Percentiles rank a stretch among this genome's conserved stretches.
Conservation (phyloP, 2,888 invertebrate species). For the Dendrolimus pini region DNA sequence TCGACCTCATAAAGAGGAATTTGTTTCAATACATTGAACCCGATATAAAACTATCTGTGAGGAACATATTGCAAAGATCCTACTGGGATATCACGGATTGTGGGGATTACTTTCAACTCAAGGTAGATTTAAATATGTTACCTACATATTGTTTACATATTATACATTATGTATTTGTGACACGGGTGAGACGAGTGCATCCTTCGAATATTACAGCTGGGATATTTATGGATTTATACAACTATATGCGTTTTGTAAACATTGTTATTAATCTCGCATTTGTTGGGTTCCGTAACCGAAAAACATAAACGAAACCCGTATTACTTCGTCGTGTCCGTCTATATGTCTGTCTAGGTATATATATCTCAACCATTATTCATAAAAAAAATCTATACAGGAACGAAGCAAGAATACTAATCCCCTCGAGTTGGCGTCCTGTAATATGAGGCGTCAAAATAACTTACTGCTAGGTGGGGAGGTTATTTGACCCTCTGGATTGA, state of each 20-base stretch:
- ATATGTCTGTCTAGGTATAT: too few relatives aligned
- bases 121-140: conserved; percentile 44
- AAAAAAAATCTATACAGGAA: too few relatives aligned
- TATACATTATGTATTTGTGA: conserved; percentile 40
- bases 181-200: conserved; percentile 29
- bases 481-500: too few relatives aligned
- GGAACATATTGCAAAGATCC: conserved; percentile 9
- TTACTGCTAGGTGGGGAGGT: too few relatives aligned
- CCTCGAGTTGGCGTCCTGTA: too few relatives aligned
- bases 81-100: conserved; percentile 27
- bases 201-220: conserved; percentile 20
- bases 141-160: conserved; percentile 30
- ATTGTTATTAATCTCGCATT: not conserved
- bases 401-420: too few relatives aligned
- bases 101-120: conserved; percentile 46
- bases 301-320: too few relatives aligned
- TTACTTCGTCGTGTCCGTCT: too few relatives aligned
- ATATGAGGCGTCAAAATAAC: too few relatives aligned
- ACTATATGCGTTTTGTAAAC: not conserved
- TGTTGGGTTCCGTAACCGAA: not conserved
- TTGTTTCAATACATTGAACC: not conserved
- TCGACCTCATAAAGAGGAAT: not conserved
- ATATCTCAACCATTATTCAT: too few relatives aligned
- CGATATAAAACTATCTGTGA: conserved; percentile 10
- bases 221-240: conserved; percentile 14